These are phyloP conservation scores for Choreutis nemorana DNA, from an alignment of 2,888 invertebrate species.

Conservation along the genomic window DNA sequence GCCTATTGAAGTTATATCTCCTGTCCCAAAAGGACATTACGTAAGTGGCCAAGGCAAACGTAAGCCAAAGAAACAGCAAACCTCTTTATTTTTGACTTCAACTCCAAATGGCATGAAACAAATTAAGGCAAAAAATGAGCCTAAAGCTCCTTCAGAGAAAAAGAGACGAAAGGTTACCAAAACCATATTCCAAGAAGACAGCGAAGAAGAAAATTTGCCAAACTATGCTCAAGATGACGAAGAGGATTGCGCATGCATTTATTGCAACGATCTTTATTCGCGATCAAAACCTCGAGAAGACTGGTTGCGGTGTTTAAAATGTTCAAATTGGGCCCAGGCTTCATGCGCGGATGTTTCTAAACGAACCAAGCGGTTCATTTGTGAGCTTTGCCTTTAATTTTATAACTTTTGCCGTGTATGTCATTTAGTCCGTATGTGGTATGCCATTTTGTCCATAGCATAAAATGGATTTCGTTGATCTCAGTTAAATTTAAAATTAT, in stretches of 20 bases:
- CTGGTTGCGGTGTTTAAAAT: slow-evolving; percentile 10
- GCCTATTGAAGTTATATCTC: no score
- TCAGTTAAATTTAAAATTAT: no score
- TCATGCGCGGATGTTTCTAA: slow-evolving; percentile 7
- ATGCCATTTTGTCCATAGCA: not conserved
- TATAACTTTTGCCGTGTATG: slow-evolving; percentile 5
- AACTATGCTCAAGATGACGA: not conserved
- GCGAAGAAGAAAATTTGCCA: not conserved
- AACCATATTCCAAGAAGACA: not conserved
- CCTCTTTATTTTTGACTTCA: not conserved
- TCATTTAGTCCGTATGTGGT: slow-evolving; percentile 4
- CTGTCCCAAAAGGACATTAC: no score
- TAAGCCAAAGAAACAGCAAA: no score
- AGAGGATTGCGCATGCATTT: not conserved
- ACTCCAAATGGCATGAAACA: not conserved
- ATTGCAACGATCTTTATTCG: not conserved
- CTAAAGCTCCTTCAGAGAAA: not conserved
- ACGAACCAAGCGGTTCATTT: slow-evolving; percentile 8
- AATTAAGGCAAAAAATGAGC: not conserved
- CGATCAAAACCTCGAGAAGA: slow-evolving; percentile 7
- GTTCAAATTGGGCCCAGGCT: slow-evolving; percentile 11
- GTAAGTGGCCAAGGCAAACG: no score
- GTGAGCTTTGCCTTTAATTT: slow-evolving; percentile 8
- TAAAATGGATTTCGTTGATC: slow-evolving; percentile 5
- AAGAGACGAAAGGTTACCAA: no score